Percentiles rank a stretch among this genome's conserved stretches.
Conservation (phyloP, 2,888 invertebrate species). For the Aphidoletes aphidimyza region DNA sequence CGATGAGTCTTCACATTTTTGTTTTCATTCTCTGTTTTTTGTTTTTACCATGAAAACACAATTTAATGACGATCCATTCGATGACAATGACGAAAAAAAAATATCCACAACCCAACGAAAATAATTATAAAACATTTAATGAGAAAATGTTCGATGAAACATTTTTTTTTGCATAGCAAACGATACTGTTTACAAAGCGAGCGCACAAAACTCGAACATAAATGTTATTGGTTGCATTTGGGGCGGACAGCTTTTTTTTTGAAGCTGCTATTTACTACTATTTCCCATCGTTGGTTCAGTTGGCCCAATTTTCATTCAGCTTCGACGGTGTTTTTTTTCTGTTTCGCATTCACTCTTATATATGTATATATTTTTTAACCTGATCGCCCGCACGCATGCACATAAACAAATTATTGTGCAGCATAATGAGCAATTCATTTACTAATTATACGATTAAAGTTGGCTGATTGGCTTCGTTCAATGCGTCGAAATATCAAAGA, state of each 20-base stretch:
- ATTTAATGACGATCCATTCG: not conserved
- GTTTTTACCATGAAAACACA: too few relatives aligned
- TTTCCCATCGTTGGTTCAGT: constrained; percentile 4
- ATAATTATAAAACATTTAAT: not conserved
- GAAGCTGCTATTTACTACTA: not conserved
- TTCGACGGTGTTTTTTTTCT: not conserved
- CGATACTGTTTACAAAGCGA: constrained; percentile 1
- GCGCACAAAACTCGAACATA: too few relatives aligned
- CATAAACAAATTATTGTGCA: constrained; percentile 39
- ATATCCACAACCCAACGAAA: not conserved
- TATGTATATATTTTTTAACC: not conserved
- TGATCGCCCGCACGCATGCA: constrained; percentile 49
- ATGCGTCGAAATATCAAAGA: too few relatives aligned
- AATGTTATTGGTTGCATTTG: not conserved
- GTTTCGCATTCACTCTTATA: not conserved
- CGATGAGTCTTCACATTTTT: not conserved
- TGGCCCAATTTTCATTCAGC: not conserved
- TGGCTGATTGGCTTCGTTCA: constrained; percentile 27
- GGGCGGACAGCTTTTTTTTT: not conserved
- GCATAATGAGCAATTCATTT: constrained; percentile 46
- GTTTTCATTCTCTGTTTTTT: too few relatives aligned
- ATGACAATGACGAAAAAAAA: not conserved
- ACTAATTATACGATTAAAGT: constrained; percentile 51
- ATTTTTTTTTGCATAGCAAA: not conserved
- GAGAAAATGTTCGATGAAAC: not conserved